Base-by-base conservation (phyloP, 2,113 vertebrate species). In the Trachemys scripta region DNA sequence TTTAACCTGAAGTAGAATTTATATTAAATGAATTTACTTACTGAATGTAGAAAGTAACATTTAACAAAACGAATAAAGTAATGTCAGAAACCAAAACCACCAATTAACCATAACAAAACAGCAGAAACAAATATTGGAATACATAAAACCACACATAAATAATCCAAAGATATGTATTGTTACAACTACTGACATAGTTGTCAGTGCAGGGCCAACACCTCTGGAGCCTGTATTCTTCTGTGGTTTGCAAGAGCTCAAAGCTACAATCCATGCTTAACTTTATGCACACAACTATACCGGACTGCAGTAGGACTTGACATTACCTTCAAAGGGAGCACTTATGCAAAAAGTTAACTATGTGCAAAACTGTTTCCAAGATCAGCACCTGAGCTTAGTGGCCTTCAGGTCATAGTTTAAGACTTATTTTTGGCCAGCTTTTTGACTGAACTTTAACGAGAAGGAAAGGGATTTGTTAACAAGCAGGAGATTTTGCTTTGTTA, bases 1-100 rank as follows among this genome's bases (percentile, higher is more conserved):
- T 95, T 94, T 97, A 95, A 90, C 27, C 95, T 97, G 65, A 19
- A 90, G 42, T 94, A 97, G n/a, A 96, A 94, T 96, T 96, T 90
- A 83, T 84, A 80, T n/a, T 35, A 84, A 90, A 80, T 11, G 85
- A 83, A 93, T 87, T 87, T 54, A 87, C 45, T 62, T 35, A 92
- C 42, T 78, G 75, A 72, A 72, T 85, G 4, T 31, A 29, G 75
- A 90, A 96, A 92, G 93, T 51, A 92, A 19, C 27, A 95, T 6
- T 27, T 47, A 81, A 35, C 0, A 0, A 90, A 59, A 85, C 31
- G 90, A 79, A 5, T 51, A 2, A 22, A 0, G 12, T n/a, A 79
- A 81, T 59, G 51, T 54, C 84, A 53, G 69, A 76, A 11, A 56
- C 87, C 6, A 90, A 87, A 76, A 1, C 20, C 20, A 42, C 8